Evolutionary conservation across 2,113 vertebrate genomes (phyloP).

Genomic region (Gopherus flavomarginatus): DNA sequence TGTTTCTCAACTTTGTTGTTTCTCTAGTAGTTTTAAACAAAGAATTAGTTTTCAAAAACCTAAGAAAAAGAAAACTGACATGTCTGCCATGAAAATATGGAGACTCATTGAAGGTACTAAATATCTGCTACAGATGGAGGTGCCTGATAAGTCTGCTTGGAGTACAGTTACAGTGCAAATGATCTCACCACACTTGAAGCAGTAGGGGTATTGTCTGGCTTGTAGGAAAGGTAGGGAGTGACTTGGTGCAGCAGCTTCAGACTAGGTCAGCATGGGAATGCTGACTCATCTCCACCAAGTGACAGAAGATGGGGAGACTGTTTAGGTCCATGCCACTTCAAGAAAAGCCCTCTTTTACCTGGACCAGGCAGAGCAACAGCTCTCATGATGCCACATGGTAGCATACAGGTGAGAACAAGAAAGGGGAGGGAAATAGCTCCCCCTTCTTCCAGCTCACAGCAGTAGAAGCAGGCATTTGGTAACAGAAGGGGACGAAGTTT

Average conservation of each 20-base stretch:
- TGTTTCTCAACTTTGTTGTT: not conserved
- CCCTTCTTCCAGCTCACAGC: not conserved
- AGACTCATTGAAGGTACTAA: not conserved
- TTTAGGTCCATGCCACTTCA: not conserved
- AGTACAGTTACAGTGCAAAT: not conserved
- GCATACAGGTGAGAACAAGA: not conserved
- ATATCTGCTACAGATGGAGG: not conserved
- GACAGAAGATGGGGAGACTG: not conserved
- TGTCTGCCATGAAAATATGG: not conserved
- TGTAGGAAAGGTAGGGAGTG: not conserved
- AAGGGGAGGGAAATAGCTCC: not conserved
- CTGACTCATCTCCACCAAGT: not conserved
- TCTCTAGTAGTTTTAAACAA: slow-evolving; percentile 20
- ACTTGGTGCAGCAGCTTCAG: not conserved
- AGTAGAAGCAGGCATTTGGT: no score
- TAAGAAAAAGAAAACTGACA: not conserved
- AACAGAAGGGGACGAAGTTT: no score
- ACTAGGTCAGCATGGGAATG: not conserved
- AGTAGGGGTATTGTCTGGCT: not conserved
- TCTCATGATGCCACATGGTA: not conserved
- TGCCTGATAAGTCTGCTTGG: not conserved
- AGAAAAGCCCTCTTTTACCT: not conserved
- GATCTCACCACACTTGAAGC: not conserved
- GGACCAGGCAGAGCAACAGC: not conserved
- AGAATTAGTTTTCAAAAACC: not conserved